Evolutionary conservation across 2,113 vertebrate species (phyloP), one percentile per base, ranked within the genome.

Genomic region (Marcusenius ussheri): DNA sequence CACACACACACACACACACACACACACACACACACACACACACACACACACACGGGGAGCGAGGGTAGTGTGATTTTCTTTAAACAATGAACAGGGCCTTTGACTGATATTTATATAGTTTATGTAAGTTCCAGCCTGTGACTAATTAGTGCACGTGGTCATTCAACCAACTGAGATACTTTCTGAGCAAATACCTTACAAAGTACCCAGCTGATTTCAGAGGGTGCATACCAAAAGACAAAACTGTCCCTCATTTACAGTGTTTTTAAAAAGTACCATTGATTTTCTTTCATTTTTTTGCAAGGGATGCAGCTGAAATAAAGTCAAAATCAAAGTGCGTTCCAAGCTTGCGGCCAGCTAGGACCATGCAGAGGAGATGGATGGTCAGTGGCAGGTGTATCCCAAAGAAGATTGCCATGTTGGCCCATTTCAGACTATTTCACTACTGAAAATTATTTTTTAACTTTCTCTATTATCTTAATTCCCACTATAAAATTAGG

Each of bases 41-140:
- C 7, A 47, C 13, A 11, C 42, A 49, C 58, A 9, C 21, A 70
- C 58, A 88, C 31, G 24, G 10, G 42, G 56, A 66, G 5, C 21
- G 3, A 49, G 13, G 42, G 56, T 46, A 62, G n/a, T 77, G 15
- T 77, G 88, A 70, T 56, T 39, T 88, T 27, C n/a, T 88, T 70
- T 74, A 49, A 88, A 74, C 58, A 88, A 84, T 74, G n/a, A 17
- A 56, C 58, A 45, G 24, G 62, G 58, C 46, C 70, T 47, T 89
- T 49, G 13, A 50, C 49, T 88, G 27, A 50, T 89, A 27, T 51
- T 77, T 89, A 58, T 27, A 2, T 49, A 66, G 80, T 47, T 45
- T 83, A 83, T 35, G 39, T 84, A 46, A 10, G 70, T 42, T 83
- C 35, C 21, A 83, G 77, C 35, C 47, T 13, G 49, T 88, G 39